phyloP scores from a whole-genome alignment of 2,113 vertebrate genomes.

The Microcebus murinus region DNA sequence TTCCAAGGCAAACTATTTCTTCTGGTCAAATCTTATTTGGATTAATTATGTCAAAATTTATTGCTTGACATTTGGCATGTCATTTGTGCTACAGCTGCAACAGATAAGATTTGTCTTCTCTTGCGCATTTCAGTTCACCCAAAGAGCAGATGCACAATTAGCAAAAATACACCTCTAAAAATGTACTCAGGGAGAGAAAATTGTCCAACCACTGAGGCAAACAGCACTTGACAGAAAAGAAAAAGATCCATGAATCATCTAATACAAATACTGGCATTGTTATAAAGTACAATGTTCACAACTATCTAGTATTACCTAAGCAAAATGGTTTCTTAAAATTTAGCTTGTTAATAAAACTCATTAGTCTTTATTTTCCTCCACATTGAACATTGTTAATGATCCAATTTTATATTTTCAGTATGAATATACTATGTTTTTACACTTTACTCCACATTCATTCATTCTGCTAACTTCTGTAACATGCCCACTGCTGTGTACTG shows the following conservation, averaged over 20 bases:
- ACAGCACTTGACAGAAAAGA: slow-evolving; percentile 32
- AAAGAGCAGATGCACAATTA: neutral
- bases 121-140: slow-evolving; percentile 39
- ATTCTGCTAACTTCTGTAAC: neutral
- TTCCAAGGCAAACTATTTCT: slow-evolving; percentile 47
- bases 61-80: slow-evolving; percentile 52
- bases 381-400: slow-evolving; percentile 33
- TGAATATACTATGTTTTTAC: slow-evolving; percentile 8
- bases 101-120: slow-evolving; percentile 2
- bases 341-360: slow-evolving; percentile 31
- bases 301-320: slow-evolving; percentile 33
- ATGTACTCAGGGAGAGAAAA: neutral
- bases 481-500: neutral
- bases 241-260: slow-evolving; percentile 50
- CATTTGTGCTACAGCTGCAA: slow-evolving; percentile 38
- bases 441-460: slow-evolving; percentile 4
- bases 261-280: neutral
- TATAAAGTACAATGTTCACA: slow-evolving; percentile 30
- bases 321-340: slow-evolving; percentile 45
- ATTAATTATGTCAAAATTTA: slow-evolving; percentile 50
- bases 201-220: slow-evolving; percentile 10
- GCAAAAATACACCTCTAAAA: slow-evolving; percentile 7
- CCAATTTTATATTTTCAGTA: slow-evolving; percentile 1
- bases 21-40: slow-evolving; percentile 30
- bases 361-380: slow-evolving; percentile 34